Percentiles rank a stretch among this genome's conserved stretches.
Evolutionary conservation across 2,113 vertebrate genomes (phyloP).

Genomic region (Centrocercus urophasianus): DNA sequence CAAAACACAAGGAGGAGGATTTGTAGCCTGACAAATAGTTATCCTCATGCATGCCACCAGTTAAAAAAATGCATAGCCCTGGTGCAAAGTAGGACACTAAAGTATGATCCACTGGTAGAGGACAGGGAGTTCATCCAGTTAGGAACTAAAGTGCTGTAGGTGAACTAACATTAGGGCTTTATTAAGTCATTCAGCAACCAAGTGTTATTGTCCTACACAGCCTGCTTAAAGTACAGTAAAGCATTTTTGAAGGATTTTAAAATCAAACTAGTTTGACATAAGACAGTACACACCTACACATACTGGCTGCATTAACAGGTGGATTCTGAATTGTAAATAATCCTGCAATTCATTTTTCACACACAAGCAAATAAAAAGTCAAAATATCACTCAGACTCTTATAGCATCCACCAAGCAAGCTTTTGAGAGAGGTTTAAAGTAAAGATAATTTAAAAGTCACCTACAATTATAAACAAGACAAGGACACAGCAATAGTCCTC

Average conservation of each 20-base stretch:
- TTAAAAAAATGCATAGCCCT: background rate
- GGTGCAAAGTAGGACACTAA: slow-evolving; percentile 20
- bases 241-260: slow-evolving; percentile 66
- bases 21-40: background rate
- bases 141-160: slow-evolving; percentile 49
- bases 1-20: background rate
- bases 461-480: slow-evolving; percentile 65
- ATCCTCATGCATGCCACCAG: background rate
- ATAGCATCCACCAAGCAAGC: slow-evolving; percentile 70
- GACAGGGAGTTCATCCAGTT: slow-evolving; percentile 65
- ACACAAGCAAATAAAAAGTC: slow-evolving; percentile 71
- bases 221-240: slow-evolving; percentile 59
- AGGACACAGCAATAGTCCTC: slow-evolving; percentile 28
- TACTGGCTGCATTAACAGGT: slow-evolving; percentile 65
- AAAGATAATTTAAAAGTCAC: slow-evolving; percentile 58
- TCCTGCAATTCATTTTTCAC: slow-evolving; percentile 65
- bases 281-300: slow-evolving; percentile 64
- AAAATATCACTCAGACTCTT: slow-evolving; percentile 74
- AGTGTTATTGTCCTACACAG: slow-evolving; percentile 60
- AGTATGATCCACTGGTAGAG: slow-evolving; percentile 1
- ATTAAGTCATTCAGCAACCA: slow-evolving; percentile 67
- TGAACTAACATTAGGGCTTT: slow-evolving; percentile 65
- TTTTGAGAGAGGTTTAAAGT: slow-evolving; percentile 55
- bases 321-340: slow-evolving; percentile 64
- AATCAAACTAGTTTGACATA: slow-evolving; percentile 67